Evolutionary conservation across 2,113 vertebrate genomes (phyloP).

Genomic region (Zonotrichia leucophrys): DNA sequence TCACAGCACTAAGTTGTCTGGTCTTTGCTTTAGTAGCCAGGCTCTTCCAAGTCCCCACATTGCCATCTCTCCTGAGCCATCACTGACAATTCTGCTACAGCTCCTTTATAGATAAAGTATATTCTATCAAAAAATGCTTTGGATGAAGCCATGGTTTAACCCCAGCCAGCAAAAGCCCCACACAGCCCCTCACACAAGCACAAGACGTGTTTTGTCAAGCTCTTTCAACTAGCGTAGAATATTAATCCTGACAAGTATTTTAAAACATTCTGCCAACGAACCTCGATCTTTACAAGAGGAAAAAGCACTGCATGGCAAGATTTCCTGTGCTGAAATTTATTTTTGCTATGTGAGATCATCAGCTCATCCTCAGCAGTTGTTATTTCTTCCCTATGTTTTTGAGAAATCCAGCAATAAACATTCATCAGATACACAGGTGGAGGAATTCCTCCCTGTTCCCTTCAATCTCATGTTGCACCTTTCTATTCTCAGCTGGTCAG

Average conservation of each 20-base stretch:
- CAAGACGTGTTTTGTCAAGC: conserved; percentile 36
- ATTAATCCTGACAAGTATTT: conserved; percentile 43
- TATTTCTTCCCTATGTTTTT: neutral
- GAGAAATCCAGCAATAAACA: neutral
- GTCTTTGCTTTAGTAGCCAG: conserved; percentile 18
- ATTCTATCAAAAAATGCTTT: conserved; percentile 40
- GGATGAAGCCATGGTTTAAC: neutral
- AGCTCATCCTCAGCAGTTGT: neutral
- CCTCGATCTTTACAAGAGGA: neutral
- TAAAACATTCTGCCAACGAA: conserved; percentile 13
- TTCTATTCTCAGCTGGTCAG: neutral
- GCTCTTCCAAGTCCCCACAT: neutral
- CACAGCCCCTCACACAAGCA: neutral
- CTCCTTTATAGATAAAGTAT: conserved; percentile 29
- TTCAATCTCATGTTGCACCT: neutral
- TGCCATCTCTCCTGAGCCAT: conserved; percentile 20
- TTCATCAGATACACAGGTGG: neutral
- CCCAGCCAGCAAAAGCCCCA: neutral
- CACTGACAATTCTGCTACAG: conserved; percentile 38
- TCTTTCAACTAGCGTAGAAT: conserved; percentile 3
- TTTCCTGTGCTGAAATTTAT: neutral
- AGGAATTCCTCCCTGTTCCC: neutral
- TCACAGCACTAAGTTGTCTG: neutral
- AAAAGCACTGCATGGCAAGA: neutral
- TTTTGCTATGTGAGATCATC: neutral